Percentiles rank a stretch among this genome's conserved stretches.
phyloP scores from a whole-genome alignment of 30 jellyfish, hydroid and myxozoan species.

The Chrysaora quinquecirrha region DNA sequence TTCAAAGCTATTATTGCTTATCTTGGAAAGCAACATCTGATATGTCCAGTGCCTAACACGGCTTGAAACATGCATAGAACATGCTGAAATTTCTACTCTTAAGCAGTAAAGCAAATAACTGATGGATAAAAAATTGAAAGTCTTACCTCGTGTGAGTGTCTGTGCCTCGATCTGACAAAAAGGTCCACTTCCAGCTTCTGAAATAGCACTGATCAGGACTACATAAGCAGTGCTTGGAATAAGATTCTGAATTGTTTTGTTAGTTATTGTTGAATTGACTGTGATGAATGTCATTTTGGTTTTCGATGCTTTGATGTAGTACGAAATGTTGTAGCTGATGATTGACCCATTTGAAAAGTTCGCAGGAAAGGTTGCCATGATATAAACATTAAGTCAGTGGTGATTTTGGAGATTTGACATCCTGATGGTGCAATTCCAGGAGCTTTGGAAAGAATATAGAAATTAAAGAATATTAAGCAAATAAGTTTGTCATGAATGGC shows the following conservation, averaged over 20 bases:
- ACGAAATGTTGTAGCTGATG: neutral
- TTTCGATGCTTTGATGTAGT: neutral
- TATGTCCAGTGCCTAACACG: too few species aligned
- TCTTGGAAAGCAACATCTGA: neutral
- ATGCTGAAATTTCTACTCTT: neutral
- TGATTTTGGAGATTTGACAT: neutral
- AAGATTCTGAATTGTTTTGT: neutral
- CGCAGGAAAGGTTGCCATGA: neutral
- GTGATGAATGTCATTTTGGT: neutral
- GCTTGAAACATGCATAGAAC: too few species aligned
- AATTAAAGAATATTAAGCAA: neutral
- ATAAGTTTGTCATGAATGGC: too few species aligned
- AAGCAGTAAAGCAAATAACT: neutral
- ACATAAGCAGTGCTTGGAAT: neutral
- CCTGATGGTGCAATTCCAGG: neutral
- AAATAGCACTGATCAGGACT: neutral
- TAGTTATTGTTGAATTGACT: neutral
- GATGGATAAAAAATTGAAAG: neutral
- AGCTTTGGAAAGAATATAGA: neutral
- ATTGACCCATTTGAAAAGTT: neutral
- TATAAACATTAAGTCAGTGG: neutral
- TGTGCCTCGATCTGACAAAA: neutral
- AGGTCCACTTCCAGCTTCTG: neutral
- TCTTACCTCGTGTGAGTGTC: neutral
- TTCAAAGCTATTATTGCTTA: neutral